phyloP scores from a whole-genome alignment of 2,888 invertebrate species.

The Callyntrura sp. region DNA sequence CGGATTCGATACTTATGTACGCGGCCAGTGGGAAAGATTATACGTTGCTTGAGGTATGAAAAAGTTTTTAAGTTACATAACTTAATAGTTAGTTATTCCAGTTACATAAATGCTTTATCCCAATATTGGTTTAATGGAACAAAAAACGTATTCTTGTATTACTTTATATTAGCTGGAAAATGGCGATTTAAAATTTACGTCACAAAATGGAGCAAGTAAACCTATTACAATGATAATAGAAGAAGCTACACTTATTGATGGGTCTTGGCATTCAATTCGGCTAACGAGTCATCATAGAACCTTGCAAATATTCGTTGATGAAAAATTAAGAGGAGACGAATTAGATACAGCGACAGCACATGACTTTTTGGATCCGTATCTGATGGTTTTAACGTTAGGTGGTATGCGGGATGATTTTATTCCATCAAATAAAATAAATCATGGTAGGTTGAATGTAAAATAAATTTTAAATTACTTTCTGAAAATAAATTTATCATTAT shows the following conservation, averaged over 20 bases:
- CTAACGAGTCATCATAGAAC: conserved; percentile 88
- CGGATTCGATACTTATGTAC: conserved; percentile 93
- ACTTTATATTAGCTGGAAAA: conserved; percentile 89
- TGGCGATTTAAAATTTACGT: conserved; percentile 92
- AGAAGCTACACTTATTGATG: conserved; percentile 89
- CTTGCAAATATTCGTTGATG: conserved; percentile 91
- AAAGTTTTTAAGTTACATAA: no score
- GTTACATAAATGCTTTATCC: no score
- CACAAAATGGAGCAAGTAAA: conserved; percentile 89
- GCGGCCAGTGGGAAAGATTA: conserved; percentile 95
- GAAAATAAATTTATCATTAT: no score
- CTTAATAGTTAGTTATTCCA: no score
- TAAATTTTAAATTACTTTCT: no score
- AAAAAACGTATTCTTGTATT: neutral
- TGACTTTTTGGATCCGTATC: conserved; percentile 96
- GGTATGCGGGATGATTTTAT: conserved; percentile 87
- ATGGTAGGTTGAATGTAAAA: conserved; percentile 70
- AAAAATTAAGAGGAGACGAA: conserved; percentile 91
- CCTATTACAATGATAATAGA: conserved; percentile 93
- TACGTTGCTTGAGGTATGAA: conserved; percentile 90
- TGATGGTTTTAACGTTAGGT: conserved; percentile 93
- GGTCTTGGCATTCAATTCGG: conserved; percentile 95
- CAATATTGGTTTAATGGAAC: no score
- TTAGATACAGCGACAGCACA: conserved; percentile 94
- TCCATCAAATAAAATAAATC: conserved; percentile 80